phyloP scores from a whole-genome alignment of 2,113 vertebrate genomes.

The Prochilodus magdalenae region DNA sequence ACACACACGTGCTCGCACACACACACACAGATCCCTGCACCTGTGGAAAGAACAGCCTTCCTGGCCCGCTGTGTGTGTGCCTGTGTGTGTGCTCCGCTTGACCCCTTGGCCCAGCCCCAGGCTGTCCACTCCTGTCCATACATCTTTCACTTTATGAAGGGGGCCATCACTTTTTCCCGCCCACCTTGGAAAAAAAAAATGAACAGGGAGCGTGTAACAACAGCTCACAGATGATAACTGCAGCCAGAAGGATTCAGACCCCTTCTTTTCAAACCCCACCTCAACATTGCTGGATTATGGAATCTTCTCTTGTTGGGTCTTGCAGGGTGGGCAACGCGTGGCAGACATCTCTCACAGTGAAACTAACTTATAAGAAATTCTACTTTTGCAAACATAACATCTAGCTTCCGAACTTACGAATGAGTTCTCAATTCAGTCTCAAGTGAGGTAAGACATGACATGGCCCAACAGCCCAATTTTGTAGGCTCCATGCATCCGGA shows the following conservation, averaged over 20 bases:
- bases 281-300: slow-evolving; percentile 27
- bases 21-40: slow-evolving; percentile 52
- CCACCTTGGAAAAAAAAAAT: neutral
- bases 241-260: slow-evolving; percentile 31
- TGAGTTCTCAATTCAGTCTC: neutral
- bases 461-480: slow-evolving; percentile 13
- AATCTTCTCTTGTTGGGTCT: slow-evolving; percentile 46
- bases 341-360: slow-evolving; percentile 22
- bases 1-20: slow-evolving; percentile 18
- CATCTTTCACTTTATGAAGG: slow-evolving; percentile 40
- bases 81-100: slow-evolving; percentile 44
- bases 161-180: slow-evolving; percentile 33
- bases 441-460: neutral
- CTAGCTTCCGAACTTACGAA: neutral
- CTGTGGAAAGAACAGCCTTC: slow-evolving; percentile 43
- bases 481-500: neutral
- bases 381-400: slow-evolving; percentile 9
- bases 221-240: slow-evolving; percentile 50
- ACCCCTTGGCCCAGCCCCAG: slow-evolving; percentile 60
- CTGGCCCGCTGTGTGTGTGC: slow-evolving; percentile 12
- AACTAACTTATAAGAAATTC: slow-evolving; percentile 25
- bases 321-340: slow-evolving; percentile 25
- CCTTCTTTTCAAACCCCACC: slow-evolving; percentile 23
- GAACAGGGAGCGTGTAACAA: slow-evolving; percentile 27
- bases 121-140: slow-evolving; percentile 57